Conservation (phyloP, 2,888 invertebrate genomes). For the Loripinus fragilis region DNA sequence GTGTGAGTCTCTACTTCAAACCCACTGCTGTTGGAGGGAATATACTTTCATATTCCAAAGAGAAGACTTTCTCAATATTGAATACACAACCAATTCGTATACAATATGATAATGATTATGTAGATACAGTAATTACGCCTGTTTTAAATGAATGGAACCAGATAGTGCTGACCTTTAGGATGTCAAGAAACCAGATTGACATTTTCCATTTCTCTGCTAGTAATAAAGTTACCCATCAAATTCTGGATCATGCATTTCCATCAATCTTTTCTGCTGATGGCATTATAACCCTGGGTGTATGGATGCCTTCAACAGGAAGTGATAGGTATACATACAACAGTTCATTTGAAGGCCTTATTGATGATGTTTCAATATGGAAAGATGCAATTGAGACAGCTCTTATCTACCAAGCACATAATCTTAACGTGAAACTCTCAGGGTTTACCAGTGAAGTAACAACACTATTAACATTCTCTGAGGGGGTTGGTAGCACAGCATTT, state of each 20-base stretch:
- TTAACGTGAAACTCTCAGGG: conserved; percentile 65
- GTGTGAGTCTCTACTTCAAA: conserved; percentile 69
- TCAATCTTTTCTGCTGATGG: conserved; percentile 61
- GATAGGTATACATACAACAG: conserved; percentile 38
- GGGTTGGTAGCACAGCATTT: conserved; percentile 63
- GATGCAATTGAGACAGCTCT: conserved; percentile 62
- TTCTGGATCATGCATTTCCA: conserved; percentile 48
- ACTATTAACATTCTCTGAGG: conserved; percentile 68
- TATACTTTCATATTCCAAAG: conserved; percentile 65
- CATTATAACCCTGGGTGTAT: conserved; percentile 66
- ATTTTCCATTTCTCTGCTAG: conserved; percentile 64
- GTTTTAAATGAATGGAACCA: conserved; percentile 68
- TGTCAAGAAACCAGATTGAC: conserved; percentile 34
- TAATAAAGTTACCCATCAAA: conserved; percentile 59
- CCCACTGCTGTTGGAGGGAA: conserved; percentile 62
- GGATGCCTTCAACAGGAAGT: conserved; percentile 60
- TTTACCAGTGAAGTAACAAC: conserved; percentile 63
- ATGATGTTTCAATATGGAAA: conserved; percentile 70
- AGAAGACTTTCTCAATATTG: conserved; percentile 62
- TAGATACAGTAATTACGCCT: conserved; percentile 39
- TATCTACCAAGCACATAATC: conserved; percentile 66
- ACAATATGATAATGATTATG: conserved; percentile 37
- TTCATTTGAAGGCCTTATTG: conserved; percentile 63
- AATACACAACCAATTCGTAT: conserved; percentile 62
- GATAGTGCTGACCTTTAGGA: conserved; percentile 63